Conservation (phyloP, 1,140 invertebrate species). For the Neodiprion lecontei region DNA sequence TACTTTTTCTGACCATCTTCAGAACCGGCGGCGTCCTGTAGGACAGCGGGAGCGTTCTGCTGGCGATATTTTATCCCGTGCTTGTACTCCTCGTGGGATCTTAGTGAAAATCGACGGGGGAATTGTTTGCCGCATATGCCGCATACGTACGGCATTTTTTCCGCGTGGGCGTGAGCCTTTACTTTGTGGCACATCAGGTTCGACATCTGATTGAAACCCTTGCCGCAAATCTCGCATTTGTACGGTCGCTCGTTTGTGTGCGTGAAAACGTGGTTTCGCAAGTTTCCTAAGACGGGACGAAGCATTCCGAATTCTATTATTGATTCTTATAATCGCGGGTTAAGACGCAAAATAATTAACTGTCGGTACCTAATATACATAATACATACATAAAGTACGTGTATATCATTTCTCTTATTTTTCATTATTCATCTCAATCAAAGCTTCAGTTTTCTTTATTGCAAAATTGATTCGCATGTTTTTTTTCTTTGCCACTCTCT, state of each 20-base stretch:
- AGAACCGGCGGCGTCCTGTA: background rate
- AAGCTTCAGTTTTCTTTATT: too few relatives aligned
- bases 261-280: conserved; percentile 76
- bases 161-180: conserved; percentile 68
- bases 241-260: conserved; percentile 84
- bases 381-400: too few relatives aligned
- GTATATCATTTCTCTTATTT: too few relatives aligned
- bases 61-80: conserved; percentile 64
- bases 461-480: too few relatives aligned
- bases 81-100: conserved; percentile 67
- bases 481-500: too few relatives aligned
- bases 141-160: conserved; percentile 66
- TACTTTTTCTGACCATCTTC: background rate
- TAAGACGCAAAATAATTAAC: too few relatives aligned
- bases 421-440: too few relatives aligned
- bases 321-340: too few relatives aligned
- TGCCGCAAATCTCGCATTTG: conserved; percentile 78
- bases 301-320: background rate
- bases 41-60: conserved; percentile 14
- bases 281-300: conserved; percentile 63
- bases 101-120: conserved; percentile 61
- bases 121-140: conserved; percentile 66
- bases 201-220: conserved; percentile 85
- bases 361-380: too few relatives aligned
- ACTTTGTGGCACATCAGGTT: conserved; percentile 80